Percentiles rank a stretch among this genome's conserved stretches.
phyloP scores from a whole-genome alignment of 1,140 invertebrate species.

The Coelopa frigida region DNA sequence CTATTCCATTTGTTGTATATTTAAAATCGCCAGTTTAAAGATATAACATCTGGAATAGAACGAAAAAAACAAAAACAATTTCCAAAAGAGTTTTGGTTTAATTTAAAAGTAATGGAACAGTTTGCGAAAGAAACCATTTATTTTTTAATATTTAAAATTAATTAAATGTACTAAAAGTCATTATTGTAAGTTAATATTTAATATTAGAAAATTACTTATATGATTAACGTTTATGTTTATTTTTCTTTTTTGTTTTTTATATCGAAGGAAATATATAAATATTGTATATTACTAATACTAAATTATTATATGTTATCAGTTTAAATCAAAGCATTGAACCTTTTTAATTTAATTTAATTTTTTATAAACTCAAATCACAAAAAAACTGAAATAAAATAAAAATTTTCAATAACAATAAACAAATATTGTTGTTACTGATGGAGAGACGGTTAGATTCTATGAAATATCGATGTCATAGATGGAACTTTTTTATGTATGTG shows the following conservation, averaged over 20 bases:
- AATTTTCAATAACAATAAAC: too few species aligned
- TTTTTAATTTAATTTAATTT: conserved; percentile 10
- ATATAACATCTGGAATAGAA: conserved; percentile 18
- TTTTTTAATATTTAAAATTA: conserved; percentile 30
- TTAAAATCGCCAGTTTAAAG: conserved; percentile 37
- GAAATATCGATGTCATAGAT: too few species aligned
- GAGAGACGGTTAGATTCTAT: too few species aligned
- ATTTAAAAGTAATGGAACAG: conserved; percentile 25
- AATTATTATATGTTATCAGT: conserved; percentile 42
- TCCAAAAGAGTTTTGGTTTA: conserved; percentile 27
- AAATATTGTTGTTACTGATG: too few species aligned
- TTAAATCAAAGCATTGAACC: conserved; percentile 10
- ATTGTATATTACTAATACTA: conserved; percentile 44
- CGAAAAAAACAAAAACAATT: conserved; percentile 10
- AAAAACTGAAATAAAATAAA: conserved; percentile 10
- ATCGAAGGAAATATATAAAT: conserved; percentile 21
- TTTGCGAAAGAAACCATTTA: conserved; percentile 24
- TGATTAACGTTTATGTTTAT: conserved; percentile 32
- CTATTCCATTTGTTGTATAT: not conserved
- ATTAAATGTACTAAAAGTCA: conserved; percentile 39
- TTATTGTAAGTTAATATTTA: conserved; percentile 44
- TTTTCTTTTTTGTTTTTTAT: conserved; percentile 33
- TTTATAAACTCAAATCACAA: conserved; percentile 8
- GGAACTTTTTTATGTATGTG: too few species aligned
- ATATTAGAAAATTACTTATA: conserved; percentile 19